Evolutionary conservation across 2,113 vertebrate genomes (phyloP).

Genomic region (Anolis sagrei): DNA sequence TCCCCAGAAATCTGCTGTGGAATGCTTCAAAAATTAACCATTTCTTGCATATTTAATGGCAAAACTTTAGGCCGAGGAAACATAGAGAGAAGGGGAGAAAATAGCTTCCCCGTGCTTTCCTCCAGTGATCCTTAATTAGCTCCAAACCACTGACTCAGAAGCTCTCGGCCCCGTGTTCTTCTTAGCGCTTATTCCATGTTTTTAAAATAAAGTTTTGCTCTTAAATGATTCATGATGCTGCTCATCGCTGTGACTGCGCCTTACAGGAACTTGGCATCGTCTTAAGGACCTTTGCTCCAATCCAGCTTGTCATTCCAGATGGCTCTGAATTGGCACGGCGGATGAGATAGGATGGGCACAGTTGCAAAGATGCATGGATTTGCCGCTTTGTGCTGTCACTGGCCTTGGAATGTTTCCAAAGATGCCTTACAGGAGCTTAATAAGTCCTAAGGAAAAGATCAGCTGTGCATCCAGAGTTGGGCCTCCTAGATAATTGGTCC

Average conservation of each 20-base stretch:
- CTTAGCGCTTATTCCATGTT: conserved; percentile 44
- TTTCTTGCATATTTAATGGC: neutral
- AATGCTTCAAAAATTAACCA: neutral
- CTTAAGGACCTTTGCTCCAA: conserved; percentile 56
- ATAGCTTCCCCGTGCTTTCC: neutral
- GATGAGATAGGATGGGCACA: conserved; percentile 52
- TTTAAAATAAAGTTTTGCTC: conserved; percentile 53
- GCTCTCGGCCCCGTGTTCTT: conserved; percentile 6
- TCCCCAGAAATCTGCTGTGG: too few relatives aligned
- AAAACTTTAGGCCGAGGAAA: neutral
- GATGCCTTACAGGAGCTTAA: neutral
- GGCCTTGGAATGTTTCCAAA: too few relatives aligned
- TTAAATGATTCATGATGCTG: conserved; percentile 54
- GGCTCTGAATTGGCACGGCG: conserved; percentile 57
- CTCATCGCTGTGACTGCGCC: conserved; percentile 32
- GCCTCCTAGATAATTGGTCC: too few relatives aligned
- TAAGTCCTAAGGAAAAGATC: neutral
- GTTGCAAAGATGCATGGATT: neutral
- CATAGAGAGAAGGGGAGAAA: neutral
- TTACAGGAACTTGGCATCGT: conserved; percentile 45
- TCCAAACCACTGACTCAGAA: neutral
- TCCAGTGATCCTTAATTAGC: conserved; percentile 14
- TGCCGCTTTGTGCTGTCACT: neutral
- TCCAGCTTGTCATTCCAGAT: conserved; percentile 64
- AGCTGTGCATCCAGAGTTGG: neutral